Evolutionary conservation across 2,113 vertebrate species (phyloP).

Genomic region (Damaliscus lunatus): DNA sequence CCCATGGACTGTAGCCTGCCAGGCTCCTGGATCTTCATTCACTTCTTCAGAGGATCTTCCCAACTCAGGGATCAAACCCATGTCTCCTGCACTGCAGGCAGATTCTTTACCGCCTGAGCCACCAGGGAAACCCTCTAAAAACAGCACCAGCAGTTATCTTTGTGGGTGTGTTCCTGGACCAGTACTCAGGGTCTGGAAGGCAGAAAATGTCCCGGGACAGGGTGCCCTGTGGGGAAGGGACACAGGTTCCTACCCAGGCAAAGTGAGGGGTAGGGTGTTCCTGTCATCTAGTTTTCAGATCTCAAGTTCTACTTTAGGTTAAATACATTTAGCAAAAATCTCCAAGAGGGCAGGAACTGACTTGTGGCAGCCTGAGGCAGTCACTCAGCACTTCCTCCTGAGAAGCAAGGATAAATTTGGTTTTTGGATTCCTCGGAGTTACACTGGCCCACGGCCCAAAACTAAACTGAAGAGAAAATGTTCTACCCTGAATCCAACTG

Average conservation of each 20-base stretch:
- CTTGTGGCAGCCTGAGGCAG: background rate
- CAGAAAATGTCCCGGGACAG: background rate
- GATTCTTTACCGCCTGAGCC: background rate
- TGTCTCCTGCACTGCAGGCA: background rate
- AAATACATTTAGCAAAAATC: background rate
- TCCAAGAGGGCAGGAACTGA: background rate
- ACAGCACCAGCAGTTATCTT: background rate
- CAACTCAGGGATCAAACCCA: background rate
- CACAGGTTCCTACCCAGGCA: rapidly evolving
- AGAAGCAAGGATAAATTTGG: background rate
- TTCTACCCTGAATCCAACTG: background rate
- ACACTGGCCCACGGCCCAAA: background rate
- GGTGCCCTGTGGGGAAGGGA: background rate
- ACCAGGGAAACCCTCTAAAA: background rate
- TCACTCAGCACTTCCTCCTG: background rate
- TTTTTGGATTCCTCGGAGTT: background rate
- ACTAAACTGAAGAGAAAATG: background rate
- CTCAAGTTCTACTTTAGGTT: rapidly evolving
- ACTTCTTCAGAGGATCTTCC: background rate
- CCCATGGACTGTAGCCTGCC: background rate
- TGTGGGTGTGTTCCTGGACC: background rate
- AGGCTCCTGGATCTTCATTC: background rate
- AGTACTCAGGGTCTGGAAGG: background rate
- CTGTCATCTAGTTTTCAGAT: background rate
- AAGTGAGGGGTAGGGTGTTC: rapidly evolving